These are phyloP conservation scores for Callaeas wilsoni DNA, from an alignment of 2,113 vertebrate genomes.

Conservation along the genomic window DNA sequence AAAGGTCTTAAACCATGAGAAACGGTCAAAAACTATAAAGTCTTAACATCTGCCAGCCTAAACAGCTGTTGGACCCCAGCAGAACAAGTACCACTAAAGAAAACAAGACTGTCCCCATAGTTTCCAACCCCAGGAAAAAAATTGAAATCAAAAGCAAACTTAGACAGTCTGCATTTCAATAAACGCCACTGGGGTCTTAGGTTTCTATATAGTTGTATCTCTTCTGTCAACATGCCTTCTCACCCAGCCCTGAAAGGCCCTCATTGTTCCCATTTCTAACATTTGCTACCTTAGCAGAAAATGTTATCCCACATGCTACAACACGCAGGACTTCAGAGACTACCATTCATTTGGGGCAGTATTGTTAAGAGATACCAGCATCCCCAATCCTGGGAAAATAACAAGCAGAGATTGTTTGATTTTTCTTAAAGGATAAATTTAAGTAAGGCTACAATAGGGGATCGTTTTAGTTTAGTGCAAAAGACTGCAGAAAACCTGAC, in stretches of 20 bases:
- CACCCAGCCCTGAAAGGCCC: slow-evolving; percentile 10
- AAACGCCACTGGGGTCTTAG: neutral
- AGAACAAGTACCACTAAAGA: neutral
- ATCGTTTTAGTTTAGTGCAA: neutral
- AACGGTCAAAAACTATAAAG: neutral
- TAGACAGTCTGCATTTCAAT: slow-evolving; percentile 22
- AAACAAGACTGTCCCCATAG: neutral
- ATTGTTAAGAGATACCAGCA: neutral
- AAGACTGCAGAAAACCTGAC: neutral
- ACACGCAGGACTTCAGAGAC: neutral
- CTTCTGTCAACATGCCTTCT: slow-evolving; percentile 46
- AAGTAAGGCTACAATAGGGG: neutral
- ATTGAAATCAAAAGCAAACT: slow-evolving; percentile 4
- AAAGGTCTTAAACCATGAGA: neutral
- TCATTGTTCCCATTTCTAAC: slow-evolving; percentile 19
- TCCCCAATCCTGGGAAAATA: neutral
- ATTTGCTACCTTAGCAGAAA: slow-evolving; percentile 44
- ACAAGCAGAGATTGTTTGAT: neutral
- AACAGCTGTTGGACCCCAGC: neutral
- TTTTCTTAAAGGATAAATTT: neutral
- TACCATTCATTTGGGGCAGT: neutral
- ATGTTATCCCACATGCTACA: neutral
- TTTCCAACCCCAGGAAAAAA: neutral
- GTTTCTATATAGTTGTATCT: slow-evolving; percentile 11
- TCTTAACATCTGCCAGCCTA: neutral